Evolutionary conservation across 2,888 invertebrate genomes (phyloP), one percentile per base, ranked within the genome.

Genomic region (Papilio protenor): DNA sequence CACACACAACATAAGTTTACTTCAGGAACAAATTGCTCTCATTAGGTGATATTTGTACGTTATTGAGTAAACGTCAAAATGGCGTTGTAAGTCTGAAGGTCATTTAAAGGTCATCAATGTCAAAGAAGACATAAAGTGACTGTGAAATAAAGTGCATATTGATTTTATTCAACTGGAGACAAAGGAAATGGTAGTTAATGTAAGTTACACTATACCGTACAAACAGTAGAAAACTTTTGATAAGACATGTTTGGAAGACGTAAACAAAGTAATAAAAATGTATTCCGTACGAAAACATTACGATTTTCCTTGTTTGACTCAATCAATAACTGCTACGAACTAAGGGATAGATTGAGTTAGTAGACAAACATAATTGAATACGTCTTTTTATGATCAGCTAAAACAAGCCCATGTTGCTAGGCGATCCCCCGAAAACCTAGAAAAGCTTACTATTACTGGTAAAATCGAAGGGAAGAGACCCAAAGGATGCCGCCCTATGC

Each of bases 251-350:
- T 66, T 40, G 10, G 18, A 66, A 40, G 40, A 66, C 33, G 66
- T 40, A 73, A 73, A 61, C 73, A 73, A 21, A 73, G 23, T 14
- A 23, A 59, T 59, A 66, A 73, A 59, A 45, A 11, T 40, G 8
- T 40, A 27, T 55, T 57, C 33, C 18, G 12, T 21, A 18, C 61
- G 11, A 11, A 66, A 49, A 14, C 52, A 66, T 21, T n/a, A 52
- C 12, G 27, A 2, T 14, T 52, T 66, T 23, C 66, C 52, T 75
- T 6, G 1, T 74, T 27, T 74, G 14, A 2, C 1, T 73, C 2
- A 33, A 66, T 40, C 66, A 40, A 66, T 40, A 66, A 40, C 40
- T 40, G 18, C n/a, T 33, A 66, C 40, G 12, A 66, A 64, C 33
- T n/a, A 27, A 5, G 66, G 18, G 33, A 64, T 18, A 33, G 33